Evolutionary conservation across 2,888 invertebrate genomes (phyloP), one percentile per base, ranked within the genome.

Genomic region (Aspidapion aeneum): DNA sequence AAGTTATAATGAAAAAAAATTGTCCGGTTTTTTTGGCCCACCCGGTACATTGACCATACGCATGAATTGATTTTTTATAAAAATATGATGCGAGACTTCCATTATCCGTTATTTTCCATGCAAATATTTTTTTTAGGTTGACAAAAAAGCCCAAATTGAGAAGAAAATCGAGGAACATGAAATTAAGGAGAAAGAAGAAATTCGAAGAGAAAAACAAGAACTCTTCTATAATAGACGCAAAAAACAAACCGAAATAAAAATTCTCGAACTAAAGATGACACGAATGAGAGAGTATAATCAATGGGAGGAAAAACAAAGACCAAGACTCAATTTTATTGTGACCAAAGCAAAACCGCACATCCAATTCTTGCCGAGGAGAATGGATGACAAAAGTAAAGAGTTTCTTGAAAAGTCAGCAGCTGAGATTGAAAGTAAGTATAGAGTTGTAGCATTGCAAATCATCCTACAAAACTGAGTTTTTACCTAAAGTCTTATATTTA

Each of bases 91-190:
- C n/a, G n/a, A n/a, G n/a, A n/a, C n/a, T n/a, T n/a, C n/a, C n/a
- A n/a, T n/a, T n/a, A n/a, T n/a, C n/a, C n/a, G n/a, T n/a, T n/a
- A n/a, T n/a, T n/a, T n/a, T n/a, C n/a, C n/a, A n/a, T n/a, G n/a
- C n/a, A n/a, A n/a, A n/a, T n/a, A n/a, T n/a, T 64, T 67, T 50
- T 73, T 73, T 48, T 72, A 90, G 89, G 93, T 91, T 75, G 90
- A 91, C 62, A 93, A 92, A 78, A 87, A 93, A 71, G 85, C 84
- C 1, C 90, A 91, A 82, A 91, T 98, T 5, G 98, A 98, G 80
- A 90, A 91, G 64, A 94, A 96, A 79, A 86, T 98, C 64, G 98
- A 98, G 77, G 93, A 95, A 75, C 94, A 93, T 74, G 94, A 94
- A 62, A 86, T 91, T 61, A 84, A 89, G 74, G 95, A 97, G 76